Conservation (phyloP, 2,113 vertebrate species). For the Polypterus bichir region DNA sequence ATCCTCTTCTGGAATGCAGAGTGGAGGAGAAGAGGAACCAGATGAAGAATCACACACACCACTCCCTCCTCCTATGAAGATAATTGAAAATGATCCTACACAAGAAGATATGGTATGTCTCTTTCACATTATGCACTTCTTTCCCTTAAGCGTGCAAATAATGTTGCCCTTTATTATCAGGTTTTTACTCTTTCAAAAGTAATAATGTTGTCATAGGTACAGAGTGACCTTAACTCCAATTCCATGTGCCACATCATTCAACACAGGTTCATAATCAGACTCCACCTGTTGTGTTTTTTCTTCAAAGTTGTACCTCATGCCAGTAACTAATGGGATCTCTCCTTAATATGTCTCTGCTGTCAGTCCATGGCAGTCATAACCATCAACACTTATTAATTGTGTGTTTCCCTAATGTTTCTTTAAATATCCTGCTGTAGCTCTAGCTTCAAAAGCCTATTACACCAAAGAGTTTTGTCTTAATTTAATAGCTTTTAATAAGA, state of each 20-base stretch:
- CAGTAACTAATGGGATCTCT: background rate
- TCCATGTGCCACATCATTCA: constrained; percentile 9
- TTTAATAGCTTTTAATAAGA: too few species aligned
- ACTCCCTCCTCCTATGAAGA: constrained; percentile 93
- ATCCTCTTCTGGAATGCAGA: constrained; percentile 53
- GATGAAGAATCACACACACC: constrained; percentile 88
- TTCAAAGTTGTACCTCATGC: background rate
- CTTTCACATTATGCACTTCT: background rate
- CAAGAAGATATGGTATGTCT: constrained; percentile 83
- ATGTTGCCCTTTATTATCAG: background rate
- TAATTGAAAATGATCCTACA: constrained; percentile 87
- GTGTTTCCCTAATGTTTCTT: background rate
- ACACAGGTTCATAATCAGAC: constrained; percentile 9
- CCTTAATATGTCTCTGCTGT: background rate
- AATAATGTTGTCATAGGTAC: too few species aligned
- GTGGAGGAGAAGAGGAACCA: constrained; percentile 88
- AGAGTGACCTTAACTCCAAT: background rate
- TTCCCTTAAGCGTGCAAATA: background rate
- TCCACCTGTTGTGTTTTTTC: background rate
- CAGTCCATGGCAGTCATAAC: background rate
- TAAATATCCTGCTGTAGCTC: background rate
- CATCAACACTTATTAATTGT: background rate
- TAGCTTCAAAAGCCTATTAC: background rate
- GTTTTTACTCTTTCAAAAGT: background rate
- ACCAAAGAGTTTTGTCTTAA: too few species aligned